Evolutionary conservation across 2,797 vertebrate genomes (phyloP).

Genomic region (Gymnothorax javanicus): DNA sequence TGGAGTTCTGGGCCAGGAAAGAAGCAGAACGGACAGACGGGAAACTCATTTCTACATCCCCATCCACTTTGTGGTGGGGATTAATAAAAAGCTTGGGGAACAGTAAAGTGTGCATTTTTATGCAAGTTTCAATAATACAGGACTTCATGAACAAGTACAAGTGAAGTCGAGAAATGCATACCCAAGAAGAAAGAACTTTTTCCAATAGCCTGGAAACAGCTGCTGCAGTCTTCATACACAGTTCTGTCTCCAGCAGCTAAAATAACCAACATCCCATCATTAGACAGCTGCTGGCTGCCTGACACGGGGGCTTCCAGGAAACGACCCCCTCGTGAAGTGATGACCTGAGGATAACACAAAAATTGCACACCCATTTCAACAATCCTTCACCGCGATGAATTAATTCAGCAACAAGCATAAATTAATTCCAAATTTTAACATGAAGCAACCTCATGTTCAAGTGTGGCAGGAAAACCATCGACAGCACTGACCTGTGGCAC

Average conservation of each 20-base stretch:
- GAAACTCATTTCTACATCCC: no score
- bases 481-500: not conserved
- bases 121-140: not conserved
- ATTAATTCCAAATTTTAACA: not conserved
- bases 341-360: constrained; percentile 76
- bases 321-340: constrained; percentile 93
- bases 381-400: not conserved
- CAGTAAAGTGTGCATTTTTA: not conserved
- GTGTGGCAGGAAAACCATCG: not conserved
- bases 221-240: constrained; percentile 97
- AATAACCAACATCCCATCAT: constrained; percentile 97
- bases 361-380: not conserved
- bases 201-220: constrained; percentile 98
- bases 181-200: constrained; percentile 97
- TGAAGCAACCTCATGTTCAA: not conserved
- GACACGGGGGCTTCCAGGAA: constrained; percentile 96
- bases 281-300: constrained; percentile 98
- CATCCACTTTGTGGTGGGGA: no score
- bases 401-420: not conserved
- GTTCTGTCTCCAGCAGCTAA: constrained; percentile 92
- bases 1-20: no score
- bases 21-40: no score
- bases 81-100: not conserved
- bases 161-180: constrained; percentile 48
- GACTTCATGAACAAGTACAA: not conserved